Conservation (phyloP, 2,888 invertebrate species). For the Prosapia bicincta region DNA sequence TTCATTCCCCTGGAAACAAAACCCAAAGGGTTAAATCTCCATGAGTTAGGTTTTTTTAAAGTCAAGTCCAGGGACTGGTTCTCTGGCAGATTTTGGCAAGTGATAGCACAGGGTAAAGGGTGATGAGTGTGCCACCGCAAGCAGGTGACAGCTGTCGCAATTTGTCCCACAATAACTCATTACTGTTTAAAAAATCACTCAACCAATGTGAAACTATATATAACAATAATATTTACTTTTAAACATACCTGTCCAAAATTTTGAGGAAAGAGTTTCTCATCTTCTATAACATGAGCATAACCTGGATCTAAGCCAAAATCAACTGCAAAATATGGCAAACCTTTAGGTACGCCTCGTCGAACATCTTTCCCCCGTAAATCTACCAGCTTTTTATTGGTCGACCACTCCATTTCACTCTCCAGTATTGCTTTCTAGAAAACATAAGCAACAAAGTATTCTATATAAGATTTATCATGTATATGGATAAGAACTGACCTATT, state of each 20-base stretch:
- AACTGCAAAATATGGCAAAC: conserved; percentile 91
- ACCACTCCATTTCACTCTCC: conserved; percentile 95
- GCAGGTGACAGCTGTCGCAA: background rate
- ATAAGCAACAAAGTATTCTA: background rate
- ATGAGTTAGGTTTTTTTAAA: too few relatives aligned
- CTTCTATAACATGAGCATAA: conserved; percentile 96
- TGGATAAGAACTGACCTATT: too few relatives aligned
- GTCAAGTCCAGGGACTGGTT: too few relatives aligned
- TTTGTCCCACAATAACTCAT: background rate
- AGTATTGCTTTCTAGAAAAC: conserved; percentile 77
- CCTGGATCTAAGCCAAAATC: conserved; percentile 90
- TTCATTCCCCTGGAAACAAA: background rate
- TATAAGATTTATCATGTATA: too few relatives aligned
- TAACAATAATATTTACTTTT: background rate
- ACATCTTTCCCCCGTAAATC: conserved; percentile 68
- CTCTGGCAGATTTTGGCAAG: too few relatives aligned
- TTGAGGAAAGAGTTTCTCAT: conserved; percentile 77
- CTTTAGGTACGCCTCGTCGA: conserved; percentile 81
- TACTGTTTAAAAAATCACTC: background rate
- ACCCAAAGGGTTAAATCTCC: too few relatives aligned
- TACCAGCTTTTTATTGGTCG: conserved; percentile 88
- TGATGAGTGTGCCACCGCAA: background rate
- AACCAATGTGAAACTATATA: background rate
- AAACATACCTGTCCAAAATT: conserved; percentile 80
- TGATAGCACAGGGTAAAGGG: too few relatives aligned